Conservation (phyloP, 1,140 invertebrate genomes). For the Lerema accius region DNA sequence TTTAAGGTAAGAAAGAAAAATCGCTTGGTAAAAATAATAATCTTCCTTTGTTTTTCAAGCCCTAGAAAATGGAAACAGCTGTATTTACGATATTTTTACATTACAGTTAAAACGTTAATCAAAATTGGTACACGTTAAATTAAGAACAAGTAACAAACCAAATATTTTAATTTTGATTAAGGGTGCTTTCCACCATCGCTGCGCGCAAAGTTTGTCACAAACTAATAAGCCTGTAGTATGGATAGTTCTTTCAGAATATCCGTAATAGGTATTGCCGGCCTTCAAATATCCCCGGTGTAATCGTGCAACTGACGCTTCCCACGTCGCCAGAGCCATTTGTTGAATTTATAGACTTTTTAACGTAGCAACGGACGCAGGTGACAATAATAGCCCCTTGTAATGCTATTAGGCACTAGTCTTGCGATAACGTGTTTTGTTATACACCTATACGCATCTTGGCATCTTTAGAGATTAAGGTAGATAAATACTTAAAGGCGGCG, state of each 20-base stretch:
- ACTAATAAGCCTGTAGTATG: too few relatives aligned
- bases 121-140: too few relatives aligned
- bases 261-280: conserved; percentile 7
- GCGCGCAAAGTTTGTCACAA: too few relatives aligned
- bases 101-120: too few relatives aligned
- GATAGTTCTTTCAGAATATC: too few relatives aligned
- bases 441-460: not conserved
- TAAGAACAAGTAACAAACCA: too few relatives aligned
- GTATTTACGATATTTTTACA: too few relatives aligned
- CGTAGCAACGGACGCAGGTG: conserved; percentile 40
- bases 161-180: too few relatives aligned
- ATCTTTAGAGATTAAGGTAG: not conserved
- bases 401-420: conserved; percentile 23
- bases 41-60: conserved; percentile 7
- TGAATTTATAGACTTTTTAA: conserved; percentile 49
- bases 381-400: conserved; percentile 45
- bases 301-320: conserved; percentile 47
- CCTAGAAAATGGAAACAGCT: not conserved
- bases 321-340: conserved; percentile 44
- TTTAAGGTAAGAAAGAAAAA: conserved; percentile 5
- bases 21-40: not conserved
- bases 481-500: too few relatives aligned
- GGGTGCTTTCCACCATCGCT: too few relatives aligned
- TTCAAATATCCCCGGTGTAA: not conserved
- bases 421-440: not conserved